Evolutionary conservation across 2,797 vertebrate species (phyloP).

Genomic region (Xenopus petersii): DNA sequence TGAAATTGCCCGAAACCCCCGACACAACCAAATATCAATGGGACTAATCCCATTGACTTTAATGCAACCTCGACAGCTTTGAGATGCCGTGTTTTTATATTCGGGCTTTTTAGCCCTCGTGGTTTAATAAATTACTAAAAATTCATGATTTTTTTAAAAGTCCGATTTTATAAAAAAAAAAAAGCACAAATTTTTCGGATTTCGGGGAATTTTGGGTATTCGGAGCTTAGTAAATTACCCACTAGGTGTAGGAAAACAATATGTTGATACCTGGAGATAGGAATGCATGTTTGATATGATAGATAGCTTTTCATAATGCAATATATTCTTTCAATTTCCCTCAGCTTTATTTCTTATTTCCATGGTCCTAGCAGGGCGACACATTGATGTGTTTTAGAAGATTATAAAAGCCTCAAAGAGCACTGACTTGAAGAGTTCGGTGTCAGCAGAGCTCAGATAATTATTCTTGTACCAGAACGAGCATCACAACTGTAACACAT

Average conservation of each 20-base stretch:
- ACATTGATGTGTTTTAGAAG: constrained; percentile 50
- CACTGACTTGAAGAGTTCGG: constrained; percentile 51
- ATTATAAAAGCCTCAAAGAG: constrained; percentile 50
- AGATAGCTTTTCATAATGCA: constrained; percentile 46
- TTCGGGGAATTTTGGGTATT: too few species aligned
- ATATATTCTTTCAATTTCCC: constrained; percentile 54
- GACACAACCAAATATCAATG: too few species aligned
- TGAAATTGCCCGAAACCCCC: too few species aligned
- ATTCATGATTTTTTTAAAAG: too few species aligned
- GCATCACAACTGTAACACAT: constrained; percentile 47
- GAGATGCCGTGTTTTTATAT: too few species aligned
- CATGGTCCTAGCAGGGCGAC: constrained; percentile 50
- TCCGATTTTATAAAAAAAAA: too few species aligned
- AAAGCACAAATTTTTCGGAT: too few species aligned
- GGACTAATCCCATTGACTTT: too few species aligned
- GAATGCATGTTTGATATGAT: constrained; percentile 39
- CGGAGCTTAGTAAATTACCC: too few species aligned
- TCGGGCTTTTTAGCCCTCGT: too few species aligned
- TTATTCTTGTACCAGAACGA: constrained; percentile 49
- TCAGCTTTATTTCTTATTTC: constrained; percentile 57
- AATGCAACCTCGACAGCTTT: too few species aligned
- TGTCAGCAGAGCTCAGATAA: constrained; percentile 51
- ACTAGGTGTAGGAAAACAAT: background rate
- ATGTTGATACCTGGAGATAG: constrained; percentile 28
- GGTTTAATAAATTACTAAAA: too few species aligned